Evolutionary conservation across 2,888 invertebrate species (phyloP), one percentile per base, ranked within the genome.

Genomic region (Oscheius sp.): DNA sequence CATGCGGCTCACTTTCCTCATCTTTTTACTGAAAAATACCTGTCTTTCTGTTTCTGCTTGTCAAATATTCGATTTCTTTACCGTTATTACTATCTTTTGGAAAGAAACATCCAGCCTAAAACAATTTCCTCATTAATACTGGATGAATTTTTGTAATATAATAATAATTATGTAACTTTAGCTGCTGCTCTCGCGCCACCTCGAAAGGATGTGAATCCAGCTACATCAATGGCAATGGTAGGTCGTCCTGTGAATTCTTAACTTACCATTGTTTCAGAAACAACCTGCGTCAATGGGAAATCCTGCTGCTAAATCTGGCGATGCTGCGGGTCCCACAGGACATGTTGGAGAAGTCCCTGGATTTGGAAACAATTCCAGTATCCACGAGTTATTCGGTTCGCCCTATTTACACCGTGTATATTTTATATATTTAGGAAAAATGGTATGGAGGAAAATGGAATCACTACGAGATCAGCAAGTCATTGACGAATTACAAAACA

Each of bases 391-490:
- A 23, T 80, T 80, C 52, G 80, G 76, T 76, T 9, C 55, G 12
- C n/a, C 13, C 2, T 23, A 2, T 56, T n/a, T 21, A 35, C 53
- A 18, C 3, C 16, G 5, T 35, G 23, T 5, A 5, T 46, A 21
- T 18, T 41, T 13, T 21, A 45, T 1, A 41, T 52, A 23, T 74
- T 58, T 52, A 76, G 76, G 80, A n/a, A 80, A 80, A 53, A 80
- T 80, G 80, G 75, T 80, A 25, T 80, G 80, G 80, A 56, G 75
- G 27, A 80, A 80, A 46, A 80, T 80, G 80, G 80, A 80, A 58
- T 73, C 74, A 52, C 73, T 80, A 13, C 68, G 73, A 7, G 80
- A 80, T 41, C 61, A 73, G n/a, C 70, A 72, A 3, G 72, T 76
- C 13, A 72, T 80, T 27, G 78, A 80, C 56, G 63, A 76, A 29